These are phyloP conservation scores for Meteorus sp. DNA, from an alignment of 1,140 invertebrate genomes.

Conservation along the genomic window DNA sequence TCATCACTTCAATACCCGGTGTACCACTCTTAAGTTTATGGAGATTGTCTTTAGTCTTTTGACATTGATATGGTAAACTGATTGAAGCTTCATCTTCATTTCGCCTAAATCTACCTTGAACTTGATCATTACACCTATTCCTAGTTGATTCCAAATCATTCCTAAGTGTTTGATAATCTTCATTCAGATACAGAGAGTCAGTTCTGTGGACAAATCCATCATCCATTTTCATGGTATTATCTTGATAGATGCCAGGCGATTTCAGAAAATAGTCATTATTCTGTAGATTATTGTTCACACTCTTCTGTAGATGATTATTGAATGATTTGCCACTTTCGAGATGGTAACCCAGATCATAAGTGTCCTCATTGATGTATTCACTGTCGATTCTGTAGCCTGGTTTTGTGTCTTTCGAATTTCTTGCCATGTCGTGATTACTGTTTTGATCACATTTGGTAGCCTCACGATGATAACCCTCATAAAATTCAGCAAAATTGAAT, in stretches of 20 bases:
- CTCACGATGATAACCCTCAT: constrained; percentile 48
- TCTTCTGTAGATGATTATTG: constrained; percentile 7
- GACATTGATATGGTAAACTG: constrained; percentile 4
- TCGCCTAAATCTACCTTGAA: constrained; percentile 13
- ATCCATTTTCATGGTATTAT: background rate
- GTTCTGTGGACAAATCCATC: background rate
- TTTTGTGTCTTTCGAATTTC: constrained; percentile 32
- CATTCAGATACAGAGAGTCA: background rate
- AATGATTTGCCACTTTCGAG: background rate
- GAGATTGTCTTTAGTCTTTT: constrained; percentile 40
- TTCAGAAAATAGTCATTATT: constrained; percentile 7
- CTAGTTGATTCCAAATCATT: constrained; percentile 2
- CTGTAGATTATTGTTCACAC: background rate
- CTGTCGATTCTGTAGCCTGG: constrained; percentile 34
- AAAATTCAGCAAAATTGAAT: constrained; percentile 47
- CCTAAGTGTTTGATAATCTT: background rate
- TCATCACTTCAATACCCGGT: constrained; percentile 60
- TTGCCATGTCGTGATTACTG: too few relatives aligned
- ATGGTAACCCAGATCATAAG: constrained; percentile 31
- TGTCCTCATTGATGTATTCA: constrained; percentile 34
- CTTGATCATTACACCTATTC: constrained; percentile 5
- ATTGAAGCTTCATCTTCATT: constrained; percentile 1
- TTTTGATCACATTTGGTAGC: constrained; percentile 19
- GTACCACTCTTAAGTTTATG: constrained; percentile 54
- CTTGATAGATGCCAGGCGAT: constrained; percentile 5